phyloP scores from a whole-genome alignment of 2,797 vertebrate species.

The Phoeniculus purpureus region DNA sequence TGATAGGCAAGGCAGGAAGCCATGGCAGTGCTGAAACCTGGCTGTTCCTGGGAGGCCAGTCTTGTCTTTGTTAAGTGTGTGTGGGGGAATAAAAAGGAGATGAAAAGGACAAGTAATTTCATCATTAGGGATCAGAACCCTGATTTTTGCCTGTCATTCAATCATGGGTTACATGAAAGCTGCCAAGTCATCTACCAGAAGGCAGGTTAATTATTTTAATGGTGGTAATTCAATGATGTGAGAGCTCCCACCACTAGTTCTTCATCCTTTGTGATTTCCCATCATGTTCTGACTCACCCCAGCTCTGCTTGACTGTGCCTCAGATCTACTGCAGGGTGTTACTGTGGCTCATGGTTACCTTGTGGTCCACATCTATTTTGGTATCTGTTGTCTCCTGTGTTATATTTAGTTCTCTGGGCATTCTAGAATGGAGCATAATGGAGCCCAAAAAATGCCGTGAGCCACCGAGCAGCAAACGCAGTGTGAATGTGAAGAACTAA shows the following conservation, averaged over 20 bases:
- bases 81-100: too few relatives aligned
- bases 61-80: background rate
- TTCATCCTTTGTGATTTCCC: background rate
- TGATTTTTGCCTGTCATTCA: background rate
- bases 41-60: background rate
- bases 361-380: slow-evolving; percentile 23
- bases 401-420: slow-evolving; percentile 43
- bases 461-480: slow-evolving; percentile 22
- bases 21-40: background rate
- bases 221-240: background rate
- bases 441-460: slow-evolving; percentile 43
- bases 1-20: background rate
- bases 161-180: background rate
- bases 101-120: background rate
- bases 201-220: background rate
- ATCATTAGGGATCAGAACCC: background rate
- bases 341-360: slow-evolving; percentile 1
- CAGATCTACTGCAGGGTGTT: background rate
- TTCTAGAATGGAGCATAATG: slow-evolving; percentile 53
- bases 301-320: background rate
- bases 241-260: background rate
- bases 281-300: background rate
- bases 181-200: background rate
- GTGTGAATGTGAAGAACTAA: slow-evolving; percentile 52
- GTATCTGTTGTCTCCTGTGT: slow-evolving; percentile 43